Evolutionary conservation across 2,797 vertebrate species (phyloP), one percentile per base, ranked within the genome.

Genomic region (Poecilia gillii): DNA sequence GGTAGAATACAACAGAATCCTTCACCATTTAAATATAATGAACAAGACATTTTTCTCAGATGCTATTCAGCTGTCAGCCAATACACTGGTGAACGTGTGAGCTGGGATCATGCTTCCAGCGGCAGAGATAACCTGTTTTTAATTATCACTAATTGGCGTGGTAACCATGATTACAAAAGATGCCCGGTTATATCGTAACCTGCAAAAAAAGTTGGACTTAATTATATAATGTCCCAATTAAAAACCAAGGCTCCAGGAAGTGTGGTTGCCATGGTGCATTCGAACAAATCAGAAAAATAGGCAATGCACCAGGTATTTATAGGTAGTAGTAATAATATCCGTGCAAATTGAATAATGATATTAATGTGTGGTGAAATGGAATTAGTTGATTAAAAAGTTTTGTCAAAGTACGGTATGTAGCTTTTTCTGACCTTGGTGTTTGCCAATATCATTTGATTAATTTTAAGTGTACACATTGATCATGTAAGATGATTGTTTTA

Each of bases 11-110:
- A 70, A 16, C 20, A 68, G 14, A 77, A 77, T 31, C 8, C 57
- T 55, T 31, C 39, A 55, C 49, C 14, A 78, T 78, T 55, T 68
- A 53, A 79, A 33, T 45, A 55, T 53, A n/a, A 49, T 39, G 7
- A 39, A 28, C 11, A 49, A n/a, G 33, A 49, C 28, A 41, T 62
- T 66, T 79, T 79, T 53, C 16, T 73, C 25, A 49, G 55, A 64
- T 74, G 46, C 41, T 74, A 41, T 47, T 73, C 2, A 74, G 41
- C 33, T 74, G 59, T 74, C 45, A 79, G 59, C 18, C 8, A 66
- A 43, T 73, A 16, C 16, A 12, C 12, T 36, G 18, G 4, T 49
- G 45, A 51, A 47, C 33, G 14, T 8, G 73, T 25, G 14, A 39
- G 36, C 23, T 55, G 6, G 25, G 33, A 74, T 39, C 33, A 28